These are phyloP conservation scores for Melanotaenia duboulayi DNA, from an alignment of 2,113 vertebrate species.

Conservation along the genomic window DNA sequence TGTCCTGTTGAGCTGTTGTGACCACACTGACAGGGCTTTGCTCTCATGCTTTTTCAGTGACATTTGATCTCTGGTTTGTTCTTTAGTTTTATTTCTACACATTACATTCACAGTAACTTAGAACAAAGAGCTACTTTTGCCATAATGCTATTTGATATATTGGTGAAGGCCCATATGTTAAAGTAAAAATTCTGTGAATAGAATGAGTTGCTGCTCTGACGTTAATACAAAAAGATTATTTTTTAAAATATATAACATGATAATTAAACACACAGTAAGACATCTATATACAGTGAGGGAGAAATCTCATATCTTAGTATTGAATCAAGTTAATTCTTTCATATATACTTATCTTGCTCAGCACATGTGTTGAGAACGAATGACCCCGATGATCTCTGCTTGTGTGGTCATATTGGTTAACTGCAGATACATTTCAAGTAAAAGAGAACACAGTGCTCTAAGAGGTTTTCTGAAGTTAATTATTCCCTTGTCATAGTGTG, in stretches of 20 bases:
- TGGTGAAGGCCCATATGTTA: too few species aligned
- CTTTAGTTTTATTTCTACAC: too few species aligned
- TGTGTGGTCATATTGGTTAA: slow-evolving; percentile 2
- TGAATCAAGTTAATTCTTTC: slow-evolving; percentile 1
- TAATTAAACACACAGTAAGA: neutral
- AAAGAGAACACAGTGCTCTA: slow-evolving; percentile 30
- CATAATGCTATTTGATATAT: too few species aligned
- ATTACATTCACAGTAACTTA: too few species aligned
- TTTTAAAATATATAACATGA: neutral
- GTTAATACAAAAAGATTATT: neutral
- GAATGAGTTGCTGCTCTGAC: too few species aligned
- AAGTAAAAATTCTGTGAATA: too few species aligned
- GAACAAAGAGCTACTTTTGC: too few species aligned
- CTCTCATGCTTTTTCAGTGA: neutral
- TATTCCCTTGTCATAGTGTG: slow-evolving; percentile 46
- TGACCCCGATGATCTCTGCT: slow-evolving; percentile 12
- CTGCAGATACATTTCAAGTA: slow-evolving; percentile 12
- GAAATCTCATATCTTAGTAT: neutral
- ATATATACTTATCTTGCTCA: neutral
- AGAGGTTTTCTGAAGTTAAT: slow-evolving; percentile 57
- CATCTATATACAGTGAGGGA: neutral
- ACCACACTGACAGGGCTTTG: neutral
- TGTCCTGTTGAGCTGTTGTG: neutral
- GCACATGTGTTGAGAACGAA: slow-evolving; percentile 10
- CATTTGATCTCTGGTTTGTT: too few species aligned